phyloP scores from a whole-genome alignment of 1,140 invertebrate species.

The Drosophila lowei region DNA sequence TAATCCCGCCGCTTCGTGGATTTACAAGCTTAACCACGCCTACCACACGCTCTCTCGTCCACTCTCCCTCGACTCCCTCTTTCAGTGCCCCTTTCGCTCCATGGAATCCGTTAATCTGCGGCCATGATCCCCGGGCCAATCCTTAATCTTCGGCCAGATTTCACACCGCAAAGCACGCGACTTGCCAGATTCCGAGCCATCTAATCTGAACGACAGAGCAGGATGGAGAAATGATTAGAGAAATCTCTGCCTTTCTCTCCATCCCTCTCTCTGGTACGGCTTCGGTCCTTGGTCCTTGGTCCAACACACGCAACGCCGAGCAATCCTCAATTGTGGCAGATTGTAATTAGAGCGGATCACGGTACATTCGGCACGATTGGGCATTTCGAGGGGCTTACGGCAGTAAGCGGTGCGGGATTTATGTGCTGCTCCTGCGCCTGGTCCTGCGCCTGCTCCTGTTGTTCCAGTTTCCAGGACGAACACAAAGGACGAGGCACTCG shows the following conservation, averaged over 20 bases:
- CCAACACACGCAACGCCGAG: conserved; percentile 28
- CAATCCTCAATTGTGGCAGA: conserved; percentile 64
- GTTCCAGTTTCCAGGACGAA: not conserved
- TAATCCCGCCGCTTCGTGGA: conserved; percentile 57
- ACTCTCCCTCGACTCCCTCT: no score
- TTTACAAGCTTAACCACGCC: conserved; percentile 63
- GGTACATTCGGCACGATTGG: not conserved
- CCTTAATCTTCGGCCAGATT: conserved; percentile 64
- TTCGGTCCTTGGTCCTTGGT: no score
- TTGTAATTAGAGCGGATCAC: conserved; percentile 75
- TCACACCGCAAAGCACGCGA: conserved; percentile 52
- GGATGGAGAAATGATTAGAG: conserved; percentile 41
- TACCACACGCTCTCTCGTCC: conserved; percentile 1
- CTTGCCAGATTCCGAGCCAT: conserved; percentile 3
- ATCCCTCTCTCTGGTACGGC: not conserved
- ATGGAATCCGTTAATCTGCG: conserved; percentile 52
- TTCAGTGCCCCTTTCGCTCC: conserved; percentile 2
- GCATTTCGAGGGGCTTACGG: conserved; percentile 4
- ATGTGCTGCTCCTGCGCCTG: not conserved
- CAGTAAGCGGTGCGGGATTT: conserved; percentile 5
- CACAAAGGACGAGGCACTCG: conserved; percentile 12
- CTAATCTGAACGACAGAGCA: conserved; percentile 8
- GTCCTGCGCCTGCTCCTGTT: not conserved
- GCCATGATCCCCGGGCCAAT: conserved; percentile 29
- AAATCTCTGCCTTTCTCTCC: conserved; percentile 20